Conservation (phyloP, 2,113 vertebrate genomes). For the Meriones unguiculatus region DNA sequence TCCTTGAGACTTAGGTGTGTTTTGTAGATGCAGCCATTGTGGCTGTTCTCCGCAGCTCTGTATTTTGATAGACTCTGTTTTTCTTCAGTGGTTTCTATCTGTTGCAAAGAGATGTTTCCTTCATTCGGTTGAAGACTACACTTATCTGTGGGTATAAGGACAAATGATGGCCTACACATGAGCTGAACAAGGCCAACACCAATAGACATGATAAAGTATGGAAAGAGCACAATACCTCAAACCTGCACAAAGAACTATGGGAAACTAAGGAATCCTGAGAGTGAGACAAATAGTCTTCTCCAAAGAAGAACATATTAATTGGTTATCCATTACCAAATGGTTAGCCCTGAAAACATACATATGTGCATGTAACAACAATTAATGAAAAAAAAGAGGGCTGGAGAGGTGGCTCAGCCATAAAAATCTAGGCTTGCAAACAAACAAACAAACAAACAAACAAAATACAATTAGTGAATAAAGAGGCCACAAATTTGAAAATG, state of each 20-base stretch:
- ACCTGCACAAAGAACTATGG: not conserved
- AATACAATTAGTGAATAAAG: not conserved
- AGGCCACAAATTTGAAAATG: not conserved
- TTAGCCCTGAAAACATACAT: not conserved
- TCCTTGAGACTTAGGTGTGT: not conserved
- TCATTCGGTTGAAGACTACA: not conserved
- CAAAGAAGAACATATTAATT: not conserved
- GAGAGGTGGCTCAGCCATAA: not conserved
- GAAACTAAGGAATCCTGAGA: not conserved
- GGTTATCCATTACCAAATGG: not conserved
- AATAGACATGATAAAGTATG: not conserved
- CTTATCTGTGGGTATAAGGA: not conserved
- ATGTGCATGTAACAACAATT: not conserved
- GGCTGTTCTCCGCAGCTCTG: not conserved
- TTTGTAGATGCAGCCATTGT: not conserved
- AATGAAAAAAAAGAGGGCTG: not conserved
- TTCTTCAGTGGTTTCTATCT: not conserved
- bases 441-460: not conserved
- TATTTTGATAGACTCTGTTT: not conserved
- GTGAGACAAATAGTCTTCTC: not conserved
- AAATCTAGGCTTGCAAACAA: not conserved
- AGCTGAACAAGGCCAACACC: not conserved
- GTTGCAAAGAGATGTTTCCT: not conserved
- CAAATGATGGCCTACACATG: not conserved
- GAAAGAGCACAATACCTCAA: not conserved